Evolutionary conservation across 1,140 invertebrate genomes (phyloP).

Genomic region (Drosophila obscura): DNA sequence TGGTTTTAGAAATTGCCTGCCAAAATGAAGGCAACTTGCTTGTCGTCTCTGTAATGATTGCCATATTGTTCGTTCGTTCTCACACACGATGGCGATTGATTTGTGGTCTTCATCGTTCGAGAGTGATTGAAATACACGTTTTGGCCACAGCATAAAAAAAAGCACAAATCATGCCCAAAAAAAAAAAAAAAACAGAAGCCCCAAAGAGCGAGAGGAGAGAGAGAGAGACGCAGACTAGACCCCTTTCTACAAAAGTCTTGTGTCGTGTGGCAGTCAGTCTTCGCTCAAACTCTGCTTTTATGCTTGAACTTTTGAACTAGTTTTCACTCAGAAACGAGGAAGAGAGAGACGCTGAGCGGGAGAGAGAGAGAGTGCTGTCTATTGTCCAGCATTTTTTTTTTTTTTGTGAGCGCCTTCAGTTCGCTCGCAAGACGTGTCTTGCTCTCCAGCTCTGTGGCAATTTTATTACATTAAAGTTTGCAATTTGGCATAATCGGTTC

Average conservation of each 20-base stretch:
- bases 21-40: too few relatives aligned
- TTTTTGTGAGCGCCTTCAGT: slow-evolving; percentile 23
- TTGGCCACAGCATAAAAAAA: slow-evolving; percentile 2
- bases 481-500: slow-evolving; percentile 49
- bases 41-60: too few relatives aligned
- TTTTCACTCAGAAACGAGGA: slow-evolving; percentile 46
- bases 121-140: too few relatives aligned
- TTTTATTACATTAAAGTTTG: slow-evolving; percentile 63
- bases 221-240: slow-evolving; percentile 22
- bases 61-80: too few relatives aligned
- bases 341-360: neutral
- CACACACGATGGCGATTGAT: slow-evolving; percentile 24
- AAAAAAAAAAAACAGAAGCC: slow-evolving; percentile 29
- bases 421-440: slow-evolving; percentile 40
- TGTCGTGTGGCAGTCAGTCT: slow-evolving; percentile 31
- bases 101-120: slow-evolving; percentile 26
- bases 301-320: slow-evolving; percentile 81
- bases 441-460: slow-evolving; percentile 16
- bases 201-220: slow-evolving; percentile 4
- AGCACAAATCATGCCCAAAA: slow-evolving; percentile 3
- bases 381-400: slow-evolving; percentile 24
- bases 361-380: slow-evolving; percentile 16
- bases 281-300: slow-evolving; percentile 43
- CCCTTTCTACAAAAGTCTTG: slow-evolving; percentile 52
- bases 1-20: too few relatives aligned